Conservation (phyloP, 2,888 invertebrate species). For the Ennomos quercinarius region DNA sequence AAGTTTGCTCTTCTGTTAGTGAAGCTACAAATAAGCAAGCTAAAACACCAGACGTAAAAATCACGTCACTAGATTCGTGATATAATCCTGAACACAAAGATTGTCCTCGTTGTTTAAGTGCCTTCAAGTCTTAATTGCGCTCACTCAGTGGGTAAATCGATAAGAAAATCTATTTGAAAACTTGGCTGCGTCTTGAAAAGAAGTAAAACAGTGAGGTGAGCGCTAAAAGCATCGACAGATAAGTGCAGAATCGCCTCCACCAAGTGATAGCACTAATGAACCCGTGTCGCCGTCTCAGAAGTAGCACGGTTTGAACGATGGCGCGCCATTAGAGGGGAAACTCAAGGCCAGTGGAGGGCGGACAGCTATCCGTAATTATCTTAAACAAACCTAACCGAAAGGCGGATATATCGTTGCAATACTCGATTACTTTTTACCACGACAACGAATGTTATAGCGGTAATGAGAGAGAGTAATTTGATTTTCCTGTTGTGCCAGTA, state of each 20-base stretch:
- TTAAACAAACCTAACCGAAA: constrained; percentile 63
- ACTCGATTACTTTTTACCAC: constrained; percentile 28
- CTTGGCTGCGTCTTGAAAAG: constrained; percentile 50
- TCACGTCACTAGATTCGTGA: constrained; percentile 7
- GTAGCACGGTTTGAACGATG: constrained; percentile 74
- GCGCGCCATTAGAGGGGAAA: constrained; percentile 69
- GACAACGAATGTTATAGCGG: constrained; percentile 24
- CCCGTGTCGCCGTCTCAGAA: constrained; percentile 77
- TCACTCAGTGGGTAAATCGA: constrained; percentile 48
- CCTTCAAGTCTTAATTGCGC: constrained; percentile 39
- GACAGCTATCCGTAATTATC: constrained; percentile 76
- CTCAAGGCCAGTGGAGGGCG: constrained; percentile 70
- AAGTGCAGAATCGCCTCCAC: constrained; percentile 66
- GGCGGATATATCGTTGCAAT: constrained; percentile 52
- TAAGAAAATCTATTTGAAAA: constrained; percentile 60
- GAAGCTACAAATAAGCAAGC: neutral
- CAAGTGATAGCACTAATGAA: constrained; percentile 82
- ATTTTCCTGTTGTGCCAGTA: constrained; percentile 19
- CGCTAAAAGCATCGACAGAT: constrained; percentile 79
- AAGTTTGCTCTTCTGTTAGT: no score
- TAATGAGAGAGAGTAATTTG: constrained; percentile 36
- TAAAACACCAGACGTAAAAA: constrained; percentile 11
- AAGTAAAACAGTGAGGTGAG: constrained; percentile 65
- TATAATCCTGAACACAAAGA: constrained; percentile 7
- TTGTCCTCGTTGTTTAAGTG: constrained; percentile 27